Conservation (phyloP, 2,113 vertebrate species). For the Eretmochelys imbricata region DNA sequence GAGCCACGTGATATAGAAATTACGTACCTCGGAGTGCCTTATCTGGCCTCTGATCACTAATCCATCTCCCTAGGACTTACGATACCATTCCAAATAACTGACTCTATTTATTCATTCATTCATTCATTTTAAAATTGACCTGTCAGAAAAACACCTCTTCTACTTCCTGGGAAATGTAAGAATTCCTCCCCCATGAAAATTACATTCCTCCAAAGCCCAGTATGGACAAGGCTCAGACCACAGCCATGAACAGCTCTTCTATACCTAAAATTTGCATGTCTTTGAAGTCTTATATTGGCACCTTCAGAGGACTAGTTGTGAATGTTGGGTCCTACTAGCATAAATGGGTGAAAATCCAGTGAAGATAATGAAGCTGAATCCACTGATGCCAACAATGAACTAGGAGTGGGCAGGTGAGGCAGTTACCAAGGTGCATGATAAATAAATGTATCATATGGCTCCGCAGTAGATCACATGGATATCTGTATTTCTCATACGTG, state of each 20-base stretch:
- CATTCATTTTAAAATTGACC: not conserved
- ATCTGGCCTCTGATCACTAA: not conserved
- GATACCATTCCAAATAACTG: not conserved
- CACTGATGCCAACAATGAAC: not conserved
- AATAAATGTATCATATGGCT: not conserved
- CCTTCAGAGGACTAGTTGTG: not conserved
- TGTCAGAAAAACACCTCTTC: not conserved
- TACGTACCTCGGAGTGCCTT: not conserved
- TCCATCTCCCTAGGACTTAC: not conserved
- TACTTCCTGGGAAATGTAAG: not conserved
- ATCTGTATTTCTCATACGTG: too few species aligned
- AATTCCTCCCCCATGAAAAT: not conserved
- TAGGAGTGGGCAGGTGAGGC: not conserved
- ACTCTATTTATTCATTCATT: not conserved
- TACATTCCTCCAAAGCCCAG: accelerated
- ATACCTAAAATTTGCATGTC: not conserved
- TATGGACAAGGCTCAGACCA: not conserved
- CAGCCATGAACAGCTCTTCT: not conserved
- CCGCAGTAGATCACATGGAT: not conserved
- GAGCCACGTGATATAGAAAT: not conserved
- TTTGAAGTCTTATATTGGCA: not conserved
- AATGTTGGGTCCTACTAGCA: not conserved
- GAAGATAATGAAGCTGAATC: accelerated
- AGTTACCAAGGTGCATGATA: not conserved
- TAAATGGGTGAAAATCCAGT: not conserved